A percentile compares a stretch with the other conserved stretches of the same genome.
Evolutionary conservation across 2,888 invertebrate species (phyloP).

Genomic region (Phaedon cochleariae): DNA sequence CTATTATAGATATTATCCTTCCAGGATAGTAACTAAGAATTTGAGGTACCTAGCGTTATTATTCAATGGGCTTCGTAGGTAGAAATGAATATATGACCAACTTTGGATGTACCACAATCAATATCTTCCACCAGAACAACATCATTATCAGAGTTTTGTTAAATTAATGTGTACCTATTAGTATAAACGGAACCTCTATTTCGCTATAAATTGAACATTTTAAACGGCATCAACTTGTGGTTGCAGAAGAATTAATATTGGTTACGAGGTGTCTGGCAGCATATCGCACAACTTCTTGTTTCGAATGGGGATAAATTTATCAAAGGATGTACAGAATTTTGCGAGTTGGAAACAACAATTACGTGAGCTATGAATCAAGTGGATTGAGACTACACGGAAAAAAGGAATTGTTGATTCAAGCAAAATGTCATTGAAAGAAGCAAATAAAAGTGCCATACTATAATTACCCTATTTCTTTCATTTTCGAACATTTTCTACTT

Average conservation of each 20-base stretch:
- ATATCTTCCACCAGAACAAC: no score
- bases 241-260: background rate
- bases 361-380: slow-evolving; percentile 43
- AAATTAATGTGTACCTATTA: background rate
- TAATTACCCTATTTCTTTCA: no score
- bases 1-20: no score
- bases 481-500: no score
- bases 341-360: slow-evolving; percentile 46
- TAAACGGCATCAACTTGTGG: background rate
- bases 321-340: slow-evolving; percentile 43
- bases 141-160: background rate
- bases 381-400: background rate
- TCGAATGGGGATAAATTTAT: slow-evolving; percentile 40
- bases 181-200: background rate
- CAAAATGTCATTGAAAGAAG: no score
- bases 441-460: no score
- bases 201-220: background rate
- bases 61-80: no score
- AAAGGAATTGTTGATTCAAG: no score
- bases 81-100: no score
- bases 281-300: background rate
- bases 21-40: no score
- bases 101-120: no score
- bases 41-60: no score
- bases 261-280: background rate